A percentile compares a stretch with the other conserved stretches of the same genome.
These are phyloP conservation scores for Setophaga petechia DNA, from an alignment of 2,113 vertebrate genomes.

Conservation along the genomic window DNA sequence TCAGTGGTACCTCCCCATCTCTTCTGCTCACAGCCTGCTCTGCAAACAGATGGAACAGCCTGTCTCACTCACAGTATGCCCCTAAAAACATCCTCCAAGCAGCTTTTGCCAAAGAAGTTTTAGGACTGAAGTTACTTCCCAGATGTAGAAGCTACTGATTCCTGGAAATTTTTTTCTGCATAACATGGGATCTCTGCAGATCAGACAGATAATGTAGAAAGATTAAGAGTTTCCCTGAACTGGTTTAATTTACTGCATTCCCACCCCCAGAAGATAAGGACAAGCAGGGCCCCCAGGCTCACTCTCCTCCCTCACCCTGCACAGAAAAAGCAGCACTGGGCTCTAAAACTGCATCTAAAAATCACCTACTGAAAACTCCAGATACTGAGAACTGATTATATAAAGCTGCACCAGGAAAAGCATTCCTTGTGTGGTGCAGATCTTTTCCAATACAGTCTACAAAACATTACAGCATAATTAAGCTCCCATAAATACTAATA, in stretches of 20 bases:
- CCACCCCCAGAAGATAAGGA: not conserved
- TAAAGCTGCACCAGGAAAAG: not conserved
- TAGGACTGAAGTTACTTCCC: not conserved
- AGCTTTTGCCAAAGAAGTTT: not conserved
- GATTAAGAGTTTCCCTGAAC: not conserved
- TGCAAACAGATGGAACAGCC: not conserved
- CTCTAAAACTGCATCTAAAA: not conserved
- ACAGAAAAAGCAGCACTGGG: not conserved
- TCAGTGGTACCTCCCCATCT: not conserved
- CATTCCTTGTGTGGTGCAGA: not conserved
- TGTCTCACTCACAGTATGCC: rapidly evolving
- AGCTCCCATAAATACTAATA: slow-evolving; percentile 1
- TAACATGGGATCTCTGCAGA: not conserved
- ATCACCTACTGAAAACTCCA: not conserved
- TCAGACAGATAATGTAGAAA: not conserved
- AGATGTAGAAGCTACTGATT: not conserved
- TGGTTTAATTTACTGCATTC: not conserved
- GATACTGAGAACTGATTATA: not conserved
- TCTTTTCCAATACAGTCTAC: not conserved
- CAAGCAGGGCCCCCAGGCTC: not conserved
- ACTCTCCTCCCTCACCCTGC: not conserved
- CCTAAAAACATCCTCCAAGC: not conserved
- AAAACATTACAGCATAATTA: not conserved
- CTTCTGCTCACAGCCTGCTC: not conserved
- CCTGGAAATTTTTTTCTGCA: not conserved